A percentile compares a stretch with the other conserved stretches of the same genome.
Conservation (phyloP, 2,113 vertebrate species). For the Phaetusa simplex region DNA sequence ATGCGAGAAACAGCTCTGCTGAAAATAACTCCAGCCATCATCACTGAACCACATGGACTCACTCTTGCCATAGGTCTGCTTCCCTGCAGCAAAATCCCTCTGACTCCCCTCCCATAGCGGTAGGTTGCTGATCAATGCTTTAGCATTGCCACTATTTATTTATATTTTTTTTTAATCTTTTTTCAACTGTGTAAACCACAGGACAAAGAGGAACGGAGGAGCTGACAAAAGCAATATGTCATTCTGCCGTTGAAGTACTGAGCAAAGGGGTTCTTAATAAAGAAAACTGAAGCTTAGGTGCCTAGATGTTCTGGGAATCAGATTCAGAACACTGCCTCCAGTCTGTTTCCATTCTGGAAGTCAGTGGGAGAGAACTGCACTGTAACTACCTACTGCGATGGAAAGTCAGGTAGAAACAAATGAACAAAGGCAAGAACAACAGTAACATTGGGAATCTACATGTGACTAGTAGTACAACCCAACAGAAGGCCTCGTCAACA, state of each 20-base stretch:
- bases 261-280: background rate
- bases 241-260: background rate
- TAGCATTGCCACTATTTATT: background rate
- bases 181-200: background rate
- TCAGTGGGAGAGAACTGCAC: background rate
- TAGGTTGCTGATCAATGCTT: background rate
- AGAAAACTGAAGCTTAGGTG: background rate
- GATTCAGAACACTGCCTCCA: background rate
- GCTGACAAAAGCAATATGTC: background rate
- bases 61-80: background rate
- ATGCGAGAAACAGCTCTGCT: slow-evolving; percentile 46
- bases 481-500: background rate
- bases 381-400: background rate
- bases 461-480: background rate
- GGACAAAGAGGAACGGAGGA: background rate
- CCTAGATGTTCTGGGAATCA: background rate
- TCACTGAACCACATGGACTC: slow-evolving; percentile 44
- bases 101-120: background rate
- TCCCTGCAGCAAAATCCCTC: background rate
- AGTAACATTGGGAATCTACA: background rate
- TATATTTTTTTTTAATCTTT: background rate
- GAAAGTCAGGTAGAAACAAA: background rate
- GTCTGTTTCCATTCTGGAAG: background rate
- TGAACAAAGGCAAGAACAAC: background rate
- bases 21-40: slow-evolving; percentile 58